Evolutionary conservation across 2,888 invertebrate species (phyloP).

Genomic region (Aphodius granarius): DNA sequence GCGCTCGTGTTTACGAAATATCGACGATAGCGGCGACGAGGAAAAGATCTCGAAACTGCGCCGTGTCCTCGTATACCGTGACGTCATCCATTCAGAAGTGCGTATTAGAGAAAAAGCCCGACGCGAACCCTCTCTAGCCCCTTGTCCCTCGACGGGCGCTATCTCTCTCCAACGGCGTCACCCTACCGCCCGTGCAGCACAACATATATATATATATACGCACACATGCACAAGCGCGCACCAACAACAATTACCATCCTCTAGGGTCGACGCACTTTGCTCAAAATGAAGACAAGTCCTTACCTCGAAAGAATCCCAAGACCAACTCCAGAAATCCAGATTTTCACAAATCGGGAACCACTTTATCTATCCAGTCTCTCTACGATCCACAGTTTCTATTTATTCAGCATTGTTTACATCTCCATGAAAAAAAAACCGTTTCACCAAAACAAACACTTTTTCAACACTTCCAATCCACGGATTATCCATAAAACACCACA

Average conservation of each 20-base stretch:
- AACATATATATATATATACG: neutral
- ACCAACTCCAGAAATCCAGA: neutral
- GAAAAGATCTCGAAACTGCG: slow-evolving; percentile 22
- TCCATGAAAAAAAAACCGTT: neutral
- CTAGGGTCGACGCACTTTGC: neutral
- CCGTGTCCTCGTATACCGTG: slow-evolving; percentile 21
- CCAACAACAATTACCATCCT: neutral
- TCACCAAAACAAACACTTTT: neutral
- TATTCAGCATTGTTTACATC: neutral
- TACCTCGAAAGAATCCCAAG: neutral
- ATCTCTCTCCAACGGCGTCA: slow-evolving; percentile 1
- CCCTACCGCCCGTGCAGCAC: slow-evolving; percentile 1
- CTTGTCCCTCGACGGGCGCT: too few species aligned
- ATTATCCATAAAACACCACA: neutral
- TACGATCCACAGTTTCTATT: neutral
- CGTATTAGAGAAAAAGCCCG: slow-evolving; percentile 19
- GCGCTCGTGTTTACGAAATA: neutral
- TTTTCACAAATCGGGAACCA: neutral
- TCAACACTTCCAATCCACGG: neutral
- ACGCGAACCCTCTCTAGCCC: slow-evolving; percentile 7
- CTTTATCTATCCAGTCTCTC: neutral
- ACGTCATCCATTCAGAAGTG: slow-evolving; percentile 27
- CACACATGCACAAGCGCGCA: neutral
- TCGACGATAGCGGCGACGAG: neutral
- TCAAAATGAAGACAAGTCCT: neutral